Base-by-base conservation (phyloP, 2,113 vertebrate genomes). In the Gambusia affinis region DNA sequence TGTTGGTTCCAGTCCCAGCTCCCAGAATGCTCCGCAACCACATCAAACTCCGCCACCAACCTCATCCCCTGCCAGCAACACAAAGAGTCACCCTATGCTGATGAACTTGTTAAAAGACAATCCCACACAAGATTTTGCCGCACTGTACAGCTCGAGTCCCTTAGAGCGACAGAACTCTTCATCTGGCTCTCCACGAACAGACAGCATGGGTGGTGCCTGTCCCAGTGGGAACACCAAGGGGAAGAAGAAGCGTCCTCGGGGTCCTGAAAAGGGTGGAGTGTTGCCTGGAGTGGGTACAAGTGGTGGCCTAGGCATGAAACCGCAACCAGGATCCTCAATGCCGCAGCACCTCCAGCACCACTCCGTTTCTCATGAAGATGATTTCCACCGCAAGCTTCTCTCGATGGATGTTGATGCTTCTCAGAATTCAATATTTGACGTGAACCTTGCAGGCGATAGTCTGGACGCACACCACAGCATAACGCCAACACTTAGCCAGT, bases 31-130 rank as follows among this genome's bases (percentile, higher is more conserved):
- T 70, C 90, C 97, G 86, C 88, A 84, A 27, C 94, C 94, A 70
- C 97, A 97, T 83, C 97, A 98, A 88, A 99, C 97, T 33, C 97
- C 98, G 69, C 97, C 98, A 31, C 95, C 96, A 62, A 97, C 97
- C 68, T 98, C 98, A 62, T 99, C 98, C 61, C 97, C 98, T 72
- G 98, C 98, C 77, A 96, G 97, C 95, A 99, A 98, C 94, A 99
- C 98, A 88, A 99, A 99, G 93, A 99, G 98, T 90, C 98, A 99
- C 91, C 97, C 98, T 86, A 99, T 99, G 98, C 93, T 99, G 85
- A 99, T 99, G 98, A 99, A 99, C 90, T 93, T 99, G 76, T 95
- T 99, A 80, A 99, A 99, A 88, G 98, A 99, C 93, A 99, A 98
- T 91, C 96, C 98, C 72, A 94, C 97, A 76, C 97, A 98, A 88